These are phyloP conservation scores for Leptopilina clavipes DNA, from an alignment of 1,140 invertebrate species.

Conservation along the genomic window DNA sequence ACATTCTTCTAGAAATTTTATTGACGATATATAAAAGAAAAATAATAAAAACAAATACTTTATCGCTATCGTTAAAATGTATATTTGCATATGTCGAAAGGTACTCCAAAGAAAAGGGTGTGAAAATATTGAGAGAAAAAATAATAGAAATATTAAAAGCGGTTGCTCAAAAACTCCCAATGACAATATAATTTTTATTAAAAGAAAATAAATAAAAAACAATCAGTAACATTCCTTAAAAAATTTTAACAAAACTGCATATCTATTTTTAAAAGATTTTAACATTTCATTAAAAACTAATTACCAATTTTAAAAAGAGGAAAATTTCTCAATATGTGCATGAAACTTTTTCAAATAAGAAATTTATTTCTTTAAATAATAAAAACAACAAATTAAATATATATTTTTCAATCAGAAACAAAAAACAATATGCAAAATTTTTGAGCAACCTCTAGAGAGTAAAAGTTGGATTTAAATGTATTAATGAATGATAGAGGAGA, in stretches of 20 bases:
- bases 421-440: no score
- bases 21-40: constrained; percentile 64
- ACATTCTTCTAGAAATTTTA: constrained; percentile 72
- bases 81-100: constrained; percentile 42
- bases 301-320: no score
- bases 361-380: no score
- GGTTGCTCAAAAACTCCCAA: background rate
- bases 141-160: background rate
- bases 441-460: constrained; percentile 1
- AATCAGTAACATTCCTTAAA: no score
- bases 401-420: no score
- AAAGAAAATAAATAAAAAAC: no score
- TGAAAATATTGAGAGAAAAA: background rate
- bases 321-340: no score
- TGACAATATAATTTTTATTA: background rate
- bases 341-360: no score
- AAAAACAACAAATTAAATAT: no score
- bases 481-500: constrained; percentile 9
- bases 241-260: no score
- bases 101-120: background rate
- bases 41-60: constrained; percentile 61
- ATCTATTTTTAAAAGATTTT: no score
- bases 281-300: no score
- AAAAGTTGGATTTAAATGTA: constrained; percentile 31
- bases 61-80: constrained; percentile 72